phyloP scores from a whole-genome alignment of 1,140 invertebrate genomes.

The Atta colombica region DNA sequence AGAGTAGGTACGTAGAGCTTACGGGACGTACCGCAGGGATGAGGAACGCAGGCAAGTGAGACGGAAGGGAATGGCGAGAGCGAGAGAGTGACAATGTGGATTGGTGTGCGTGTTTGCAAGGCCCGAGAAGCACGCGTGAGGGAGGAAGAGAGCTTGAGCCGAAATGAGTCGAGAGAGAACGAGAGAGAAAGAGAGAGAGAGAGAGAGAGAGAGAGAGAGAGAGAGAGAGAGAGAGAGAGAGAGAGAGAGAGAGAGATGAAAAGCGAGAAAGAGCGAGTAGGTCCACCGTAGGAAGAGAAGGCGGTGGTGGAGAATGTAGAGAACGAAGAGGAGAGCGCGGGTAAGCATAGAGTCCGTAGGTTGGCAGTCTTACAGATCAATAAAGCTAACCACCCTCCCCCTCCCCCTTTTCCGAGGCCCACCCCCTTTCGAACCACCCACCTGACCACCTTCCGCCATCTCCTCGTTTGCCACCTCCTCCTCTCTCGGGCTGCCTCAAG shows the following conservation, averaged over 20 bases:
- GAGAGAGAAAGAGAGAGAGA: slow-evolving; percentile 57
- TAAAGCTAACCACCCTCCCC: slow-evolving; percentile 86
- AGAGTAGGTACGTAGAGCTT: slow-evolving; percentile 80
- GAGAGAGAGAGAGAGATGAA: slow-evolving; percentile 61
- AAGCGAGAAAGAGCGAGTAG: slow-evolving; percentile 56
- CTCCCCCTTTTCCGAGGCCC: slow-evolving; percentile 65
- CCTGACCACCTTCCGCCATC: slow-evolving; percentile 74
- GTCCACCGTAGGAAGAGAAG: slow-evolving; percentile 72
- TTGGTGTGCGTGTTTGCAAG: slow-evolving; percentile 66
- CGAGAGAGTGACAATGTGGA: slow-evolving; percentile 71
- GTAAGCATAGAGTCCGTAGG: slow-evolving; percentile 82
- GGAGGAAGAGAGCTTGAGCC: slow-evolving; percentile 53
- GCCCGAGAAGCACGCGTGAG: slow-evolving; percentile 61
- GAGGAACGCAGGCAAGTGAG: slow-evolving; percentile 63
- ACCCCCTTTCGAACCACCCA: slow-evolving; percentile 74
- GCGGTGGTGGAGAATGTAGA: slow-evolving; percentile 75
- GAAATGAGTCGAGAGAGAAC: slow-evolving; percentile 60
- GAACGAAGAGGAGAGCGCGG: slow-evolving; percentile 79
- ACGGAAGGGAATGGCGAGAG: slow-evolving; percentile 64
- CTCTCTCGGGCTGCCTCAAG: slow-evolving; percentile 82
- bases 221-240: slow-evolving; percentile 61
- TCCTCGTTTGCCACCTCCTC: slow-evolving; percentile 62
- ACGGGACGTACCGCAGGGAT: slow-evolving; percentile 70
- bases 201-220: slow-evolving; percentile 67
- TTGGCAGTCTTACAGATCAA: slow-evolving; percentile 87